Percentiles rank a stretch among this genome's conserved stretches.
phyloP scores from a whole-genome alignment of 2,888 invertebrate species.

The Diplolepis rosae region DNA sequence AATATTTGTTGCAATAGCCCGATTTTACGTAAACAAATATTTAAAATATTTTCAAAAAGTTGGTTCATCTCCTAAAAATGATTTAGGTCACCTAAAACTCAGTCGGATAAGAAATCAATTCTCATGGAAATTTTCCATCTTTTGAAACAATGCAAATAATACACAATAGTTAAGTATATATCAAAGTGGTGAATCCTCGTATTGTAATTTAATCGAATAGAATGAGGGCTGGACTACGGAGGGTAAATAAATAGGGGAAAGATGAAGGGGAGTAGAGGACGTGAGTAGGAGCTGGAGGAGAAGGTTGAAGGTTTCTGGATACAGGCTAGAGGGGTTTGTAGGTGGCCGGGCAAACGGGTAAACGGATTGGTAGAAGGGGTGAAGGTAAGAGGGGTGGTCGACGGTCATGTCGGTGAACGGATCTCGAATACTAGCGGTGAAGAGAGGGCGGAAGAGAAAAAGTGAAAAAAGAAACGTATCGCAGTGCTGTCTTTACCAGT shows the following conservation, averaged over 20 bases:
- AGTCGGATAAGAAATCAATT: neutral
- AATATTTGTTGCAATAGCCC: too few relatives aligned
- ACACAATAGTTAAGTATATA: neutral
- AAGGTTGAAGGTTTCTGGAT: constrained; percentile 36
- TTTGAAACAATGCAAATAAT: neutral
- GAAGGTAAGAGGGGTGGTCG: constrained; percentile 11
- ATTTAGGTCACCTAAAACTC: too few relatives aligned
- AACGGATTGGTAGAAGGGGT: constrained; percentile 44
- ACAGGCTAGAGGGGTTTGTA: constrained; percentile 25
- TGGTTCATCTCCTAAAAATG: too few relatives aligned
- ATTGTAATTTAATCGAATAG: constrained; percentile 63
- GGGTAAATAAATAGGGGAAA: constrained; percentile 37
- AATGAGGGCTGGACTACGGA: constrained; percentile 44
- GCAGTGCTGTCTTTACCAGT: neutral
- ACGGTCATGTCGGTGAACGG: constrained; percentile 36
- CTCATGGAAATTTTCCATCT: neutral
- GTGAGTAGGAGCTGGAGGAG: constrained; percentile 25
- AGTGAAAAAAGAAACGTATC: constrained; percentile 30
- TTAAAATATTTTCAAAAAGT: too few relatives aligned
- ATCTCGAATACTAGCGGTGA: constrained; percentile 36
- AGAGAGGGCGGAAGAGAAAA: constrained; percentile 46
- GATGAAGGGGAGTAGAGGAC: constrained; percentile 39
- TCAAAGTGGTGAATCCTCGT: constrained; percentile 38
- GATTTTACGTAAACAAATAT: too few relatives aligned
- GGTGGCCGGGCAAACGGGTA: constrained; percentile 44